Evolutionary conservation across 2,888 invertebrate species (phyloP).

Genomic region (Phaonia tiefii): DNA sequence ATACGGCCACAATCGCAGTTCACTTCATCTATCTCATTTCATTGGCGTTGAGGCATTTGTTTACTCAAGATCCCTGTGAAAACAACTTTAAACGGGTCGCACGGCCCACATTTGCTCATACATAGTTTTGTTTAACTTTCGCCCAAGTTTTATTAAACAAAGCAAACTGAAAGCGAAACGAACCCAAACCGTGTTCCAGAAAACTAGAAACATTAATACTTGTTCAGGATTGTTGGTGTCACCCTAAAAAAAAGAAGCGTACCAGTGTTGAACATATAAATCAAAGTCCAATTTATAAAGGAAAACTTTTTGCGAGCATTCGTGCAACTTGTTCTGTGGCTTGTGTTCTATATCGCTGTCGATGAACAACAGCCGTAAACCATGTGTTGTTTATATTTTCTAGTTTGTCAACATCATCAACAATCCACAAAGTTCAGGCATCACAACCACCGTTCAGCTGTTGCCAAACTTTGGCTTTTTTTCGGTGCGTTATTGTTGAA

Average conservation of each 20-base stretch:
- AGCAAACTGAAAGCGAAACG: slow-evolving; percentile 26
- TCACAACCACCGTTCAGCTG: slow-evolving; percentile 58
- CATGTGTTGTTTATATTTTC: slow-evolving; percentile 63
- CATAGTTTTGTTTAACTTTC: slow-evolving; percentile 51
- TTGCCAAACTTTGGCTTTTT: slow-evolving; percentile 56
- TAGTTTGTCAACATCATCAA: slow-evolving; percentile 59
- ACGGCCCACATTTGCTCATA: neutral
- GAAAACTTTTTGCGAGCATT: slow-evolving; percentile 37
- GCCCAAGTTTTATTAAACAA: slow-evolving; percentile 14
- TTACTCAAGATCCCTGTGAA: slow-evolving; percentile 37
- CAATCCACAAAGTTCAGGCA: slow-evolving; percentile 38
- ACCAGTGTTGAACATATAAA: slow-evolving; percentile 44
- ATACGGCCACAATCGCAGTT: slow-evolving; percentile 53
- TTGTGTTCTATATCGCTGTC: slow-evolving; percentile 14
- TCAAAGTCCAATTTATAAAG: slow-evolving; percentile 62
- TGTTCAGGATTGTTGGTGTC: neutral
- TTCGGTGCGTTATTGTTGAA: slow-evolving; percentile 36
- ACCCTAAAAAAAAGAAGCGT: neutral
- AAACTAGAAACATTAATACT: slow-evolving; percentile 15
- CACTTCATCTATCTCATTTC: slow-evolving; percentile 50
- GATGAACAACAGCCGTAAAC: slow-evolving; percentile 37
- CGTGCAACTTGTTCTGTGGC: slow-evolving; percentile 2
- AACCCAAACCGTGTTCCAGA: slow-evolving; percentile 9
- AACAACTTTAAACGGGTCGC: slow-evolving; percentile 19
- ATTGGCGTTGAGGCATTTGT: slow-evolving; percentile 41